Evolutionary conservation across 2,113 vertebrate genomes (phyloP), one percentile per base, ranked within the genome.

Genomic region (Pseudolaguvia tuberculata): DNA sequence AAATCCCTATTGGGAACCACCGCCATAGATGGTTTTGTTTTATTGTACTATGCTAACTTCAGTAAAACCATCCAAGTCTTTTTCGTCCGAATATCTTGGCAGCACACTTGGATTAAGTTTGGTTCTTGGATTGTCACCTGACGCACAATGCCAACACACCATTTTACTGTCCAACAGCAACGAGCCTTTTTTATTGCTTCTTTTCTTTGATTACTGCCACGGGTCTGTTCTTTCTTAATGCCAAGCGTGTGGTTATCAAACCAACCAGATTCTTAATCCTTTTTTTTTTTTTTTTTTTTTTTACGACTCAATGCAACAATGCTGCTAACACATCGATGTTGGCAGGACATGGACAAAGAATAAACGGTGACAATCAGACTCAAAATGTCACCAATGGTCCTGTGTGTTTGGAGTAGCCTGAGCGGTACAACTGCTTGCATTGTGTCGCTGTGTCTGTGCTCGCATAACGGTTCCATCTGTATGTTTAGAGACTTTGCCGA

Each of bases 331-430:
- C 14, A 72, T 61, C 68, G 53, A 51, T 67, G 61, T 53, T 78
- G 79, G 68, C 68, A 72, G 45, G 53, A 13, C 45, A 59, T 29
- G 21, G 65, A 62, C 47, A 52, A 57, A 62, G 71, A 10, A 25
- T 21, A 48, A 70, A 62, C 62, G 72, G 58, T 72, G 47, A 14
- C 62, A 67, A 75, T 78, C 78, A 72, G 50, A 62, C 74, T 72
- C 48, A 18, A 56, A 71, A 67, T 75, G 68, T 81, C 79, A 78
- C 73, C 21, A 3, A 35, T 75, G 66, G 21, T 42, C 58, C 63
- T 66, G 62, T 50, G 42, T n/a, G 56, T 63, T 66, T 73, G 61
- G 29, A 59, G 27, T 35, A 31, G 45, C 31, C 9, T 6, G 63
- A 39, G 69, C 56, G 29, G 47, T 62, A 77, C 63, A 77, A 74